Evolutionary conservation across 2,797 vertebrate species (phyloP), one percentile per base, ranked within the genome.

Genomic region (Thalassophryne amazonica): DNA sequence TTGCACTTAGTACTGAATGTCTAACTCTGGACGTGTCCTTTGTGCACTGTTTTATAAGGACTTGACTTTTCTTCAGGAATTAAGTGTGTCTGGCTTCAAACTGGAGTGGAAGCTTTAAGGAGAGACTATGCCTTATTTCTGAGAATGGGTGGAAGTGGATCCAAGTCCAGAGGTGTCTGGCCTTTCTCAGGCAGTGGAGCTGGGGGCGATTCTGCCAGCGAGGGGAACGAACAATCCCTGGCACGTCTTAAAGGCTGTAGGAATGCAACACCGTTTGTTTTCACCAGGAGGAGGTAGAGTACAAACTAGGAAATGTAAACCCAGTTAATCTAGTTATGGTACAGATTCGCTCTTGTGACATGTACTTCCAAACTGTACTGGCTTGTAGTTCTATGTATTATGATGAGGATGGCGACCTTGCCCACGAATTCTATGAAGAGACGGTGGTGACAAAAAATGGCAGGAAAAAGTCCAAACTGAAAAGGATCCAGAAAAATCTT

Each of bases 371-470:
- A 10, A 41, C 7, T 51, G 9, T 25, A 37, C 12, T 37, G 74
- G 55, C 56, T 12, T 79, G 24, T 76, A 97, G 96, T 59, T 99
- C 96, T 57, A 90, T 99, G 89, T 99, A 93, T 79, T 98, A 94
- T 7, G 97, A 98, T 10, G 96, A 99, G 75, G 97, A 99, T 2
- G 97, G 96, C 1, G 97, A 99, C 62, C 90, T 99, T n/a, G 97
- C 97, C 31, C 97, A 98, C 18, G 96, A 99, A 57, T 99, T 98
- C 87, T 98, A 98, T 0, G 97, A 98, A 76, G 96, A 98, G 87
- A 98, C 92, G 4, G 90, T 99, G 77, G 91, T 98, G 78, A 97
- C 94, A 38, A 97, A 96, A 92, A 98, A 98, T 0, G 96, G 96
- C 35, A 92, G 94, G 56, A 97, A 93, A 78, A 94, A 92, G 43